Base-by-base conservation (phyloP, 2,888 invertebrate genomes). In the Rhodophaea formosa region DNA sequence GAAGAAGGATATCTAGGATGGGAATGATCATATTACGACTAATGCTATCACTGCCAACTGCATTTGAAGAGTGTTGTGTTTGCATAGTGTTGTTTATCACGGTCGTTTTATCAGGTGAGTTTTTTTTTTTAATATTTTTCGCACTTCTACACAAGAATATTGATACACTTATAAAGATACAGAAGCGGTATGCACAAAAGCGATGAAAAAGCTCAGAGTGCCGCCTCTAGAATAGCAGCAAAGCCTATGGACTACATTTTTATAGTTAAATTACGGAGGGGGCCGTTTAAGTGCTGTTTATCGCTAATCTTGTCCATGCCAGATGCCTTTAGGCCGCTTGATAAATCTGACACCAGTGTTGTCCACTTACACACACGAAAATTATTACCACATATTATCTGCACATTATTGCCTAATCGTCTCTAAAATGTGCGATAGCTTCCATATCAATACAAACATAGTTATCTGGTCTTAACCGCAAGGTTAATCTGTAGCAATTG, bases 161-260 rank as follows among this genome's bases (percentile, higher is more conserved):
- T 69, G 98, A 99, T 81, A 95, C 97, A 71, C 92, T 99, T 47
- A 99, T 99, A 71, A 95, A 96, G 98, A 99, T 77, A 98, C 98
- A 2, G 99, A 99, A 88, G 93, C 94, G 0, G 93, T 95, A 0
- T 96, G 97, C 32, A 97, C 97, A 7, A 95, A 97, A 66, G 99
- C 99, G 0, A 99, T 99, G 99, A 99, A 99, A 91, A 93, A 99
- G 65, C 91, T 99, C 14, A 91, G 99, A 59, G 99, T 99, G 0
- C 99, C 99, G 0, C 99, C 99, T 0, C 87, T 99, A 7, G 98
- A 98, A 0, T 99, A 99, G 82, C 97, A 98, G 72, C 97, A 98
- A 80, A 97, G 97, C 79, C 97, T 98, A 0, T 98, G 98, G 97
- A 98, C 97, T 0, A 98, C 98, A 0, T n/a, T n/a, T n/a, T n/a